Base-by-base conservation (phyloP, 2,113 vertebrate genomes). In the Myotis lucifugus region DNA sequence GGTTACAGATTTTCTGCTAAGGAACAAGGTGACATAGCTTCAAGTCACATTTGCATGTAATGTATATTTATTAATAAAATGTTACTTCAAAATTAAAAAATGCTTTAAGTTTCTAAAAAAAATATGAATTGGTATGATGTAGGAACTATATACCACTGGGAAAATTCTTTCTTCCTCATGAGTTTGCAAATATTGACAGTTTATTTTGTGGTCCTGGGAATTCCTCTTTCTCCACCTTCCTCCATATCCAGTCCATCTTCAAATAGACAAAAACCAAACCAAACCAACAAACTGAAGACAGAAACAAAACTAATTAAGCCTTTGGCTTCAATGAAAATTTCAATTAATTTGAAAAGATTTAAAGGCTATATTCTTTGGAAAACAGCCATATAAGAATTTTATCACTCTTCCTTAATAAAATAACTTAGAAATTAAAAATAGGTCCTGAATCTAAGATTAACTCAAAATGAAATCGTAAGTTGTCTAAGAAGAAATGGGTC, bases 361-460 rank as follows among this genome's bases (percentile, higher is more conserved):
- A 82, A 4, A 73, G 67, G 11, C 15, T 37, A 56, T 32, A 64
- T 72, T 52, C 40, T 74, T 29, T 86, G 59, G 23, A 91, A 78
- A 77, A 88, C 14, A 92, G 70, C n/a, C 7, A 54, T 27, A 54
- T 85, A 85, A 94, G 23, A 2, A 90, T 64, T 48, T 5, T 13
- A 77, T 54, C 6, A 46, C 37, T 93, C 34, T 46, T 87, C 19
- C 76, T 88, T 74, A 77, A 79, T 42, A 85, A 95, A 83, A 48
- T 83, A 73, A 74, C 50, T 82, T 85, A 27, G 4, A 95, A 56
- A 96, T 85, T 70, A 66, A 89, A 89, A 91, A 72, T 13, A 92
- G 23, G 46, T 14, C 32, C 10, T 56, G n/a, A 67, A 79, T 74
- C 21, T 87, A 95, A 89, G 27, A 89, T 61, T 32, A 85, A 91